Evolutionary conservation across 1,140 invertebrate species (phyloP).

Genomic region (Pararge aegeria): DNA sequence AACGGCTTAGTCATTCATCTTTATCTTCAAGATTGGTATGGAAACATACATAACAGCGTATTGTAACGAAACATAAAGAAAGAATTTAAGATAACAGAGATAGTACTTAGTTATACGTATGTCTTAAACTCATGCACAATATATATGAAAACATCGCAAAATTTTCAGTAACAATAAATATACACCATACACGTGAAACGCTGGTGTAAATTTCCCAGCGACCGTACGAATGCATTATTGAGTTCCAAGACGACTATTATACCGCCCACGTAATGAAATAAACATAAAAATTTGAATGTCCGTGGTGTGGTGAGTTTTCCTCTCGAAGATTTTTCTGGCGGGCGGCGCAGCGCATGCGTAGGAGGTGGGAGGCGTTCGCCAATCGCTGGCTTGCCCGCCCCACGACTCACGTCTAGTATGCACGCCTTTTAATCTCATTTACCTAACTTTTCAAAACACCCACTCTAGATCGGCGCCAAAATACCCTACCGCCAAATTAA

Average conservation of each 20-base stretch:
- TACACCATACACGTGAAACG: no score
- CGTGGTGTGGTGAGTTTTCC: slow-evolving; percentile 50
- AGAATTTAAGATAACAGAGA: no score
- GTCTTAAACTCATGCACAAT: no score
- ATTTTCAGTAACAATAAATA: no score
- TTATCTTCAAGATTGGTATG: no score
- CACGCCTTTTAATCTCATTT: slow-evolving; percentile 53
- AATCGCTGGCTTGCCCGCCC: slow-evolving; percentile 52
- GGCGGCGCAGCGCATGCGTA: slow-evolving; percentile 52
- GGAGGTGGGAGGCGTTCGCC: slow-evolving; percentile 68
- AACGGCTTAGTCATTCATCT: no score
- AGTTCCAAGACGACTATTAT: slow-evolving; percentile 29
- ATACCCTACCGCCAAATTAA: slow-evolving; percentile 31
- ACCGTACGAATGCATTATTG: slow-evolving; percentile 42
- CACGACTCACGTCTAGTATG: slow-evolving; percentile 38
- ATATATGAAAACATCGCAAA: no score
- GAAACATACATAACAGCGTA: no score
- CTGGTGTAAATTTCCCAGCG: slow-evolving; percentile 34
- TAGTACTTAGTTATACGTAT: no score
- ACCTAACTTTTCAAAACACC: slow-evolving; percentile 48
- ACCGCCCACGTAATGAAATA: slow-evolving; percentile 57
- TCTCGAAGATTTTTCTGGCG: slow-evolving; percentile 65
- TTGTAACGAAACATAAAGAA: no score
- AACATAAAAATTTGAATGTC: slow-evolving; percentile 52
- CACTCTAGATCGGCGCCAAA: slow-evolving; percentile 36